Conservation (phyloP, 2,888 invertebrate species). For the Harpalus rufipes region DNA sequence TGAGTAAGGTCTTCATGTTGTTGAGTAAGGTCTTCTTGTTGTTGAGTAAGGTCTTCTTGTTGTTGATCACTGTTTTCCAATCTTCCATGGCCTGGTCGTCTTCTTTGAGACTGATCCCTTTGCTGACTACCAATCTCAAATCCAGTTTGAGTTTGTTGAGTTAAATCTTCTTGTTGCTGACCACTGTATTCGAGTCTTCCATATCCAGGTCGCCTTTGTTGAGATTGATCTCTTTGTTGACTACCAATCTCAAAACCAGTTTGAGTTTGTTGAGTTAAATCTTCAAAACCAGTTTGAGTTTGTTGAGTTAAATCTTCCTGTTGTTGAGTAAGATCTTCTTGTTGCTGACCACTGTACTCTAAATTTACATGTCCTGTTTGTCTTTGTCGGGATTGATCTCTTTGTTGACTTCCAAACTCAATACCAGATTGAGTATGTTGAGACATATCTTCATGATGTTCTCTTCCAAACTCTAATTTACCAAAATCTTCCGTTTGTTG, state of each 20-base stretch:
- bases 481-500: slow-evolving; percentile 51
- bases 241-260: slow-evolving; percentile 53
- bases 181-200: slow-evolving; percentile 58
- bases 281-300: slow-evolving; percentile 65
- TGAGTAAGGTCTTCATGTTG: slow-evolving; percentile 37
- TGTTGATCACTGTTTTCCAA: slow-evolving; percentile 67
- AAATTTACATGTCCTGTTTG: slow-evolving; percentile 62
- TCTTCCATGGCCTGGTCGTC: slow-evolving; percentile 66
- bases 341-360: slow-evolving; percentile 68
- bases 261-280: slow-evolving; percentile 69
- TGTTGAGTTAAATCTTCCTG: slow-evolving; percentile 71
- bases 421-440: slow-evolving; percentile 68
- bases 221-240: slow-evolving; percentile 60
- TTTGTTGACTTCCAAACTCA: slow-evolving; percentile 68
- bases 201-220: slow-evolving; percentile 66
- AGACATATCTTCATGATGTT: slow-evolving; percentile 61
- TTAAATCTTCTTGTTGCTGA: slow-evolving; percentile 69
- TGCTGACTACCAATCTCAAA: slow-evolving; percentile 61
- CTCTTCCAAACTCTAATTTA: too few relatives aligned
- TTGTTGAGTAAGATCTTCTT: slow-evolving; percentile 70
- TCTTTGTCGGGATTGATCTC: slow-evolving; percentile 67
- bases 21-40: slow-evolving; percentile 69
- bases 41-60: slow-evolving; percentile 69
- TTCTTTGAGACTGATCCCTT: slow-evolving; percentile 45
- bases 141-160: slow-evolving; percentile 68